Evolutionary conservation across 2,888 invertebrate species (phyloP).

Genomic region (Geophilus truncorum): DNA sequence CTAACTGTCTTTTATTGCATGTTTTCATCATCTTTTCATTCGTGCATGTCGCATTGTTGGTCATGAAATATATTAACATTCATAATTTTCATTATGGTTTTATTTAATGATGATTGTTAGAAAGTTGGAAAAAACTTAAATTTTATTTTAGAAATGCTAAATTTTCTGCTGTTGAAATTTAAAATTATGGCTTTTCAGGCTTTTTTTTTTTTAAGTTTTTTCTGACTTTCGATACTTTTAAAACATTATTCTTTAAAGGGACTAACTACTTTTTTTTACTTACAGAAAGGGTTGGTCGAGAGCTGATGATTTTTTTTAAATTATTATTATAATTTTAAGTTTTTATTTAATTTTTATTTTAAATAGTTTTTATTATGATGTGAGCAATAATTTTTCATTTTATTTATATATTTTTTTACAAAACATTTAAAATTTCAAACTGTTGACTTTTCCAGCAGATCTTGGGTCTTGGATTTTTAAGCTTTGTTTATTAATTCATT

Average conservation of each 20-base stretch:
- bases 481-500: no score
- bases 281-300: background rate
- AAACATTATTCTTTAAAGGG: background rate
- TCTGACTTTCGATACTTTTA: no score
- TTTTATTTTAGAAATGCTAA: no score
- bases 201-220: no score
- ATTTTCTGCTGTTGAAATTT: no score
- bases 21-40: background rate
- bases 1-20: conserved; percentile 6
- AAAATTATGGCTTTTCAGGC: no score
- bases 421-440: background rate
- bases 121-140: no score
- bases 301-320: background rate
- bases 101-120: no score
- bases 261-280: conserved; percentile 2
- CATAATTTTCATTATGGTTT: no score
- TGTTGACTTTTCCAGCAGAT: background rate
- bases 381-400: background rate
- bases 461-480: background rate
- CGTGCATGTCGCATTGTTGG: background rate
- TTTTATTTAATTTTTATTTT: background rate
- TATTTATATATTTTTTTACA: background rate
- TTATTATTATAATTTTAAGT: background rate
- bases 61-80: no score
- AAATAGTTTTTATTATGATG: background rate